A percentile compares a stretch with the other conserved stretches of the same genome.
Evolutionary conservation across 2,113 vertebrate genomes (phyloP).

Genomic region (Corythornis cristatus): DNA sequence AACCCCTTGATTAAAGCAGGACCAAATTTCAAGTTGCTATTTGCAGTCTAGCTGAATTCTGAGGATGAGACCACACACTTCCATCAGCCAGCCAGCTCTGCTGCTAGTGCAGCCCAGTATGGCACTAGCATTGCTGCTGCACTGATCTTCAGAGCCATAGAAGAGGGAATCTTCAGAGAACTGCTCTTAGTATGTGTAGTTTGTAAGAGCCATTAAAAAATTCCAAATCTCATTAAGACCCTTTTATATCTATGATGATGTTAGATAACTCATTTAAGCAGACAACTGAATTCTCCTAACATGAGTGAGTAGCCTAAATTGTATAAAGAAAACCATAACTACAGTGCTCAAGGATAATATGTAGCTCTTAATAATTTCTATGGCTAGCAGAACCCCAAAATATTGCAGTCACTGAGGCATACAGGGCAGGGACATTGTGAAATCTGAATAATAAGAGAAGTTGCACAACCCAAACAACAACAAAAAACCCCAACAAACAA

Average conservation of each 20-base stretch:
- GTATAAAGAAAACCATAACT: neutral
- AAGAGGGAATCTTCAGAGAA: neutral
- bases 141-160: neutral
- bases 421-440: neutral
- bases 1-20: neutral
- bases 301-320: neutral
- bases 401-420: neutral
- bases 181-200: neutral
- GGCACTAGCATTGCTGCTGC: neutral
- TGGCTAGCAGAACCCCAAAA: neutral
- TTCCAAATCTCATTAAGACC: neutral
- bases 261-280: neutral
- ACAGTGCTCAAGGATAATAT: neutral
- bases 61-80: neutral
- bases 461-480: neutral
- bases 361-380: neutral
- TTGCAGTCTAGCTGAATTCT: neutral
- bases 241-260: neutral
- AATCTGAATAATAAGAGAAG: neutral
- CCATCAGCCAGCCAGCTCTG: neutral
- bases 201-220: neutral
- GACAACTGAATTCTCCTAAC: neutral
- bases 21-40: neutral
- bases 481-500: too few relatives aligned
- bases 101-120: fast-evolving